A percentile compares a stretch with the other conserved stretches of the same genome.
phyloP scores from a whole-genome alignment of 2,113 vertebrate species.

The Edolisoma coerulescens region DNA sequence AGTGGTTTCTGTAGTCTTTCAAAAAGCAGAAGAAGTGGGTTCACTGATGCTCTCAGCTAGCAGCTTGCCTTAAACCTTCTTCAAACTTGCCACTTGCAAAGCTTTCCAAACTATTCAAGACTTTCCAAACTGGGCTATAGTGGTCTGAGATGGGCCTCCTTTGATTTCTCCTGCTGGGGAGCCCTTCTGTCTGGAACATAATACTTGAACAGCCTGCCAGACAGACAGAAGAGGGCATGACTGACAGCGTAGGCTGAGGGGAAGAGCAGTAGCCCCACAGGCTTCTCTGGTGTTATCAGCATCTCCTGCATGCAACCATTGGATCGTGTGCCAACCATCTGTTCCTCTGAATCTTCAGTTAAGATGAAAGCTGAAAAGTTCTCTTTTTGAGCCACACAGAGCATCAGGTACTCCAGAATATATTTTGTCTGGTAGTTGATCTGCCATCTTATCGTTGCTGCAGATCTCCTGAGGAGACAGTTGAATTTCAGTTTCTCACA shows the following conservation, averaged over 20 bases:
- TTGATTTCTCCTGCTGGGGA: not conserved
- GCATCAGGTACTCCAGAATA: not conserved
- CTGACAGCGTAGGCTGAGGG: not conserved
- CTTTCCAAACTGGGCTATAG: not conserved
- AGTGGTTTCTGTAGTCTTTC: fast-evolving
- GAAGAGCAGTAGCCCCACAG: not conserved
- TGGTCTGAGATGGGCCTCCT: not conserved
- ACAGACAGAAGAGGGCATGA: not conserved
- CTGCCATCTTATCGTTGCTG: not conserved
- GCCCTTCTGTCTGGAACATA: not conserved
- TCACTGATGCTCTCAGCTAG: not conserved
- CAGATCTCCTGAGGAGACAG: not conserved
- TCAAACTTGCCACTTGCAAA: not conserved
- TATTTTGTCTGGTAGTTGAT: not conserved
- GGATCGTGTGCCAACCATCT: fast-evolving
- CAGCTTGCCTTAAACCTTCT: not conserved
- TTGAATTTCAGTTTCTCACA: not conserved
- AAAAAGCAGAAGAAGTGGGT: not conserved
- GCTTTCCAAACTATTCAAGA: not conserved
- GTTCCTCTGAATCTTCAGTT: not conserved
- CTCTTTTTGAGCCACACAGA: not conserved
- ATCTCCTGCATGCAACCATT: fast-evolving
- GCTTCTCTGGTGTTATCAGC: not conserved
- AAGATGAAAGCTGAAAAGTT: not conserved
- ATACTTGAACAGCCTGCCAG: not conserved